Conservation (phyloP, 2,888 invertebrate species). For the Gerris lacustris region DNA sequence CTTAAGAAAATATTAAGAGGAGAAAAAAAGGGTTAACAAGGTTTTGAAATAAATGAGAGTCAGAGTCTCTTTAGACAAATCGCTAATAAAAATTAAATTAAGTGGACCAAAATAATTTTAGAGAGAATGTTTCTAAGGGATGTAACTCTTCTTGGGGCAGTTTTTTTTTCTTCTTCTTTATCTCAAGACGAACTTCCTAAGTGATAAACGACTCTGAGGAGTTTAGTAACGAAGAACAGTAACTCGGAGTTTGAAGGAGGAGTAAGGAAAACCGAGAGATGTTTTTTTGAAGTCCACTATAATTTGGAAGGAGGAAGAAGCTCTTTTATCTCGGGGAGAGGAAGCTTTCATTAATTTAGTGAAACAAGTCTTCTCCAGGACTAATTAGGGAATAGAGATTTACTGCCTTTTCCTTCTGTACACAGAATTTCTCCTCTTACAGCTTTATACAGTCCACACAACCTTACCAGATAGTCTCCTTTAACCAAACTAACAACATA, state of each 20-base stretch:
- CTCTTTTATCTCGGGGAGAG: not conserved
- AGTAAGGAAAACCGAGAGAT: not conserved
- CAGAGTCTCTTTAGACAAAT: not conserved
- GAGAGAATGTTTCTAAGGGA: not conserved
- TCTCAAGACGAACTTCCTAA: not conserved
- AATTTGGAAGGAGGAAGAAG: not conserved
- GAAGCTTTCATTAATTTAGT: slow-evolving; percentile 3
- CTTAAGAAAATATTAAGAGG: no score
- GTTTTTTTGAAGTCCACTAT: slow-evolving; percentile 1
- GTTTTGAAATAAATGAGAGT: no score
- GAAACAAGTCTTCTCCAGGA: not conserved
- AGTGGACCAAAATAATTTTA: not conserved
- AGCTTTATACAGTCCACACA: no score
- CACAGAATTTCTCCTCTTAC: no score
- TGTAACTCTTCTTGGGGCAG: no score
- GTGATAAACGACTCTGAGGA: not conserved
- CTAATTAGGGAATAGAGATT: slow-evolving; percentile 3
- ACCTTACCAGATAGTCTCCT: no score
- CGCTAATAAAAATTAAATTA: not conserved
- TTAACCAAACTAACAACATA: no score
- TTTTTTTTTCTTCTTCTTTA: no score
- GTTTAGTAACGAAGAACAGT: not conserved
- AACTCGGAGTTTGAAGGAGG: no score
- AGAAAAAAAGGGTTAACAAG: no score
- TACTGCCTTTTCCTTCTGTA: not conserved